Evolutionary conservation across 2,888 invertebrate species (phyloP), one percentile per base, ranked within the genome.

Genomic region (Pogonocherus hispidulus): DNA sequence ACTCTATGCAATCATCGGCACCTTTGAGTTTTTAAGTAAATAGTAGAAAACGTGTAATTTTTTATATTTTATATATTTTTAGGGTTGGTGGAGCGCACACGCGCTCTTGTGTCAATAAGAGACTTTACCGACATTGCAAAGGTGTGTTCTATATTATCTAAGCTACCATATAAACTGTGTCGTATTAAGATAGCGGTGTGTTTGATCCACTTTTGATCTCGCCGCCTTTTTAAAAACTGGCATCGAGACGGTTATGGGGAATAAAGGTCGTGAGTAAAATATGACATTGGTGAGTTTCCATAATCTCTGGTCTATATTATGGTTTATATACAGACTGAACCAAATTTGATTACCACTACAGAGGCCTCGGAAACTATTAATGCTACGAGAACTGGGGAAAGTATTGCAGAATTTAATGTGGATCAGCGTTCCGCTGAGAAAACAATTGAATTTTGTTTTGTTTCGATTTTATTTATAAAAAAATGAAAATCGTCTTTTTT

Each of bases 161-260:
- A 65, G 79, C 80, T 80, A 80, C 80, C 72, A 78, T 79, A 80
- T 78, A 79, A 79, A 77, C 72, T 76, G 75, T 77, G 73, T 75
- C 72, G 69, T 74, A 62, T 72, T 54, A 64, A 73, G 80, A 80
- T 80, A 80, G 79, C 80, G 80, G 79, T 63, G 6, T 69, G 60
- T 79, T 79, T 79, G 76, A 77, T 73, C 56, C 44, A 37, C 55
- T 71, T 78, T 80, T 80, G 79, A 78, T 74, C 37, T 62, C 4
- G 62, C 62, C 62, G 62, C 62, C 22, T 49, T 62, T 37, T 62
- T 27, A 37, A 62, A 59, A 59, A 46, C 59, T 59, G 47, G 27
- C 59, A 47, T 16, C 19, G 62, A 51, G 62, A 62, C 62, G 62
- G 62, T 62, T 62, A 59, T 59, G 32, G 47, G 27, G 11, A 23